Conservation (phyloP, 2,888 invertebrate genomes). For the Platycheirus rosarum region DNA sequence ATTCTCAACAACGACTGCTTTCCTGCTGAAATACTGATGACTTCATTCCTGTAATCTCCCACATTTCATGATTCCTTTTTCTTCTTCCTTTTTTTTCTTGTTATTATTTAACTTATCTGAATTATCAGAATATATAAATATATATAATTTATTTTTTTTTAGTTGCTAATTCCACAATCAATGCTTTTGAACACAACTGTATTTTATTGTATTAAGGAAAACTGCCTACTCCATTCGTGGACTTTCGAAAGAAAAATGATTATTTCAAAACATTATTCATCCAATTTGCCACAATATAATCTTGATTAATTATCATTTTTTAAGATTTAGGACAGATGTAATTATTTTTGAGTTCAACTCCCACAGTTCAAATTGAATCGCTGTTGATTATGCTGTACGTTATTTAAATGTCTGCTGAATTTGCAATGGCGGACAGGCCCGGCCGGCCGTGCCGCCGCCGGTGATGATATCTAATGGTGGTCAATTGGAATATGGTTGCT, state of each 20-base stretch:
- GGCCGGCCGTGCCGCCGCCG: too few species aligned
- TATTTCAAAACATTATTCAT: conserved; percentile 3
- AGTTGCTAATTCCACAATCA: too few species aligned
- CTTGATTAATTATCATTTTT: conserved; percentile 28
- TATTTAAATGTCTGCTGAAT: conserved; percentile 12
- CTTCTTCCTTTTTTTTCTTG: too few species aligned
- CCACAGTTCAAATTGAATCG: conserved; percentile 22
- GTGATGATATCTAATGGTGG: background rate
- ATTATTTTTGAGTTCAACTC: conserved; percentile 25
- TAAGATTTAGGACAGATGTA: conserved; percentile 13
- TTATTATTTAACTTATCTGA: too few species aligned
- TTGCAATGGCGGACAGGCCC: background rate
- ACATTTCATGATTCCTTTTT: too few species aligned
- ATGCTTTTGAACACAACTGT: too few species aligned
- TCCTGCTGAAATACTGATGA: too few species aligned
- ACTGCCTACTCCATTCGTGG: background rate
- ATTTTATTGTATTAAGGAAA: too few species aligned
- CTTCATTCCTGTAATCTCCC: too few species aligned
- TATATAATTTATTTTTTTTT: too few species aligned
- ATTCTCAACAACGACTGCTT: too few species aligned
- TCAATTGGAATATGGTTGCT: conserved; percentile 6
- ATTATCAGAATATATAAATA: too few species aligned
- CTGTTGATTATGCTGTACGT: conserved; percentile 5
- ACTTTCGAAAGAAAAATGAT: background rate
- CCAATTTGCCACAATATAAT: background rate